Evolutionary conservation across 2,888 invertebrate genomes (phyloP), one percentile per base, ranked within the genome.

Genomic region (Plagiodera versicolora): DNA sequence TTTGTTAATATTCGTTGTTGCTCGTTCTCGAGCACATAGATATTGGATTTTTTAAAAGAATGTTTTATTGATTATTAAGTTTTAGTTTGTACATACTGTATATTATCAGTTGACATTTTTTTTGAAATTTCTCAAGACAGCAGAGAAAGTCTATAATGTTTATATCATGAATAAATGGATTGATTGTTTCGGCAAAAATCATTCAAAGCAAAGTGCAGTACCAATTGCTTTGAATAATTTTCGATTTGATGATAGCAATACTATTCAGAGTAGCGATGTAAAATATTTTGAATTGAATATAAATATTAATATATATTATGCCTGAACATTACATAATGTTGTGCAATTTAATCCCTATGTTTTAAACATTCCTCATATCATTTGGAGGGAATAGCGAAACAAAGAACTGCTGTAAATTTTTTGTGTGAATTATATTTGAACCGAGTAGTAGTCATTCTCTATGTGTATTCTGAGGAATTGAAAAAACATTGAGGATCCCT

Each of bases 261-360:
- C 58, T 58, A 58, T 62, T 58, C 58, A 62, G 51, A 62, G 62
- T 62, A 62, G 62, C 58, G 58, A 62, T 62, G 62, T 62, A 62
- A 58, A 62, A 58, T 62, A 49, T 61, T 55, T 62, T 58, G 62
- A 62, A 62, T 62, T 62, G 62, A 62, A 51, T 58, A 62, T 62
- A 58, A 62, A 58, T 62, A 62, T 62, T 62, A 62, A 62, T 62
- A 61, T 61, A 61, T 61, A 62, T 62, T 58, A 62, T 62, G 58
- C 62, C 58, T 58, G 62, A 62, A 62, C 62, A 62, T 62, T 53
- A 53, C 35, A 53, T 53, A 35, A 53, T 53, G 45, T 53, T 53
- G 53, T 53, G 53, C 53, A 53, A 53, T 53, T 62, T 35, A 58
- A 61, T 46, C 44, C 19, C 35, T 46, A 39, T 46, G 24, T 60